phyloP scores from a whole-genome alignment of 35 echinoderm and acorn worm species.

The Strongylocentrotus purpuratus region DNA sequence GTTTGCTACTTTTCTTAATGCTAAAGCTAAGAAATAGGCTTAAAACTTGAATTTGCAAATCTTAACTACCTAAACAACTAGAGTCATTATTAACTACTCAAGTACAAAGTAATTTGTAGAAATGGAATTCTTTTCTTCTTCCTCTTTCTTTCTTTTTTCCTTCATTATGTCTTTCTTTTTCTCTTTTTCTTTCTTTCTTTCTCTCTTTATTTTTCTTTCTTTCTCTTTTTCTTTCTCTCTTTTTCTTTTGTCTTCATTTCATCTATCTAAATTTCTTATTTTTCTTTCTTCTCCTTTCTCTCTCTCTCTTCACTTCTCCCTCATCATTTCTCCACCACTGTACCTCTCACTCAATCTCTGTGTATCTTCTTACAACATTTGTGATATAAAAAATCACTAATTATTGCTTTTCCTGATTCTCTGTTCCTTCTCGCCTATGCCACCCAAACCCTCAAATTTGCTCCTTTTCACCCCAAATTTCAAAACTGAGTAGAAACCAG shows the following conservation, averaged over 20 bases:
- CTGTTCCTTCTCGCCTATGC: neutral
- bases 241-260: too few species aligned
- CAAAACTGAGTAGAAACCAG: conserved; percentile 20
- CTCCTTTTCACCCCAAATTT: neutral
- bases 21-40: neutral
- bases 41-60: too few species aligned
- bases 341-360: neutral
- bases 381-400: too few species aligned
- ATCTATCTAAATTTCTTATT: too few species aligned
- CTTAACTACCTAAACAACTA: too few species aligned
- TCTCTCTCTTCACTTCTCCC: neutral
- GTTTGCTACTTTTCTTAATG: neutral
- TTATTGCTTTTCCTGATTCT: neutral
- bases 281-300: neutral
- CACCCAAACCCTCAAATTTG: neutral
- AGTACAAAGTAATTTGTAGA: too few species aligned
- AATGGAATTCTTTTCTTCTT: too few species aligned
- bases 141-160: too few species aligned
- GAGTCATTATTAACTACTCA: too few species aligned
- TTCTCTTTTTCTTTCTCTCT: neutral
- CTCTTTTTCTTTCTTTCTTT: too few species aligned
- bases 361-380: neutral
- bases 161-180: too few species aligned
- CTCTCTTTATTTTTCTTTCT: neutral
- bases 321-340: neutral